Evolutionary conservation across 2,797 vertebrate species (phyloP).

Genomic region (Danio jaintianensis): DNA sequence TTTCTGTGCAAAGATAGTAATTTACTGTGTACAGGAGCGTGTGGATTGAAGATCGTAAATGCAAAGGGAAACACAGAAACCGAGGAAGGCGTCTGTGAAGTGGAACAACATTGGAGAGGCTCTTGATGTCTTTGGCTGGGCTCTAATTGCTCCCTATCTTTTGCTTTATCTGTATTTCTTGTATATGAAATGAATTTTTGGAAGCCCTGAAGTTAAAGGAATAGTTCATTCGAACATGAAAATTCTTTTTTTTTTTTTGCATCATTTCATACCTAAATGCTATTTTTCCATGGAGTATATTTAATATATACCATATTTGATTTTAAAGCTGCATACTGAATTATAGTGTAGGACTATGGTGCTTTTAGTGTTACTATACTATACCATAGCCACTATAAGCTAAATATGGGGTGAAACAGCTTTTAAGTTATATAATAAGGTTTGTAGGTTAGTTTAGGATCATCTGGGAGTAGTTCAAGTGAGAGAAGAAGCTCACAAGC

Average conservation of each 20-base stretch:
- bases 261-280: neutral
- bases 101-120: conserved; percentile 16
- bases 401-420: too few species aligned
- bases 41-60: conserved; percentile 34
- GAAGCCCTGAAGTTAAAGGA: neutral
- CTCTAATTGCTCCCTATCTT: neutral
- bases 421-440: too few species aligned
- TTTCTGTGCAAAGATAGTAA: conserved; percentile 57
- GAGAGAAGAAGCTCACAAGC: neutral
- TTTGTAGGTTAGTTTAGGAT: neutral
- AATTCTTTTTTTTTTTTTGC: neutral
- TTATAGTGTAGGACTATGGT: too few species aligned
- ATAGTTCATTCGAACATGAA: neutral
- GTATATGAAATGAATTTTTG: neutral
- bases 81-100: conserved; percentile 25
- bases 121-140: conserved; percentile 38
- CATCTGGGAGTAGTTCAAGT: neutral
- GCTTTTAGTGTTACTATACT: too few species aligned
- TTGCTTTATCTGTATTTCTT: conserved; percentile 14
- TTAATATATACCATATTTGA: too few species aligned
- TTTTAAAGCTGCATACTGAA: too few species aligned
- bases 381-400: too few species aligned
- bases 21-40: conserved; percentile 41
- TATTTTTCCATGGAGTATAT: neutral
- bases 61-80: conserved; percentile 35